These are phyloP conservation scores for Drosophila setosimentum DNA, from an alignment of 2,888 invertebrate species.

Conservation along the genomic window DNA sequence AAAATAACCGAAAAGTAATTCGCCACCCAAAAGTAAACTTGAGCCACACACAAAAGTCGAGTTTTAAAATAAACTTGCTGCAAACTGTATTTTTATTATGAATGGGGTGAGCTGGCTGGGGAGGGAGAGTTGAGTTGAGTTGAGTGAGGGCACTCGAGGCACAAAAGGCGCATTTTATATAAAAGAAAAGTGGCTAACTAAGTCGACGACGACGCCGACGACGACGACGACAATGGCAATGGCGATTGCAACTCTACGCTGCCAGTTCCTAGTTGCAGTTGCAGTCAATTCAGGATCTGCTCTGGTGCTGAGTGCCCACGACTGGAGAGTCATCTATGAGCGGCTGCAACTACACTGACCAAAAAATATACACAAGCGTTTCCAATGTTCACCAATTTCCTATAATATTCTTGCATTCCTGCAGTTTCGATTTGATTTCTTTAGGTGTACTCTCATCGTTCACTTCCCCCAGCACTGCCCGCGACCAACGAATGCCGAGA, in stretches of 20 bases:
- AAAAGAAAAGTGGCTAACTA: slow-evolving; percentile 79
- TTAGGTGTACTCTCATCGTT: background rate
- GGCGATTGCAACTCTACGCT: background rate
- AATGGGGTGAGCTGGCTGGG: slow-evolving; percentile 2
- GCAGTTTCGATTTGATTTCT: background rate
- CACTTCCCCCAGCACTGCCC: background rate
- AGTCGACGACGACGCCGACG: slow-evolving; percentile 59
- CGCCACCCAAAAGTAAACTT: slow-evolving; percentile 78
- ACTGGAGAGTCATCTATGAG: slow-evolving; percentile 60
- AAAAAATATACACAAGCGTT: background rate
- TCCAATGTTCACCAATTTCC: background rate
- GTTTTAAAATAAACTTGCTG: slow-evolving; percentile 79
- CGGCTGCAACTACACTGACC: slow-evolving; percentile 34
- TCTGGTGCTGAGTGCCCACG: slow-evolving; percentile 28
- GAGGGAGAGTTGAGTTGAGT: background rate
- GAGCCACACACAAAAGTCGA: slow-evolving; percentile 76
- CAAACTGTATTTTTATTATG: slow-evolving; percentile 70
- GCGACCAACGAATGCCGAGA: slow-evolving; percentile 32
- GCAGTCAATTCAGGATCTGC: slow-evolving; percentile 32
- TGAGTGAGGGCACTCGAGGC: slow-evolving; percentile 57
- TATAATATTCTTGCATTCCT: too few species aligned
- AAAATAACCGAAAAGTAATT: slow-evolving; percentile 80
- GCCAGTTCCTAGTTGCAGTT: slow-evolving; percentile 28
- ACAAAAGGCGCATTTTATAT: slow-evolving; percentile 76
- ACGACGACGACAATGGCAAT: slow-evolving; percentile 29